phyloP scores from a whole-genome alignment of 2,888 invertebrate genomes.

The Hypomecis punctinalis region DNA sequence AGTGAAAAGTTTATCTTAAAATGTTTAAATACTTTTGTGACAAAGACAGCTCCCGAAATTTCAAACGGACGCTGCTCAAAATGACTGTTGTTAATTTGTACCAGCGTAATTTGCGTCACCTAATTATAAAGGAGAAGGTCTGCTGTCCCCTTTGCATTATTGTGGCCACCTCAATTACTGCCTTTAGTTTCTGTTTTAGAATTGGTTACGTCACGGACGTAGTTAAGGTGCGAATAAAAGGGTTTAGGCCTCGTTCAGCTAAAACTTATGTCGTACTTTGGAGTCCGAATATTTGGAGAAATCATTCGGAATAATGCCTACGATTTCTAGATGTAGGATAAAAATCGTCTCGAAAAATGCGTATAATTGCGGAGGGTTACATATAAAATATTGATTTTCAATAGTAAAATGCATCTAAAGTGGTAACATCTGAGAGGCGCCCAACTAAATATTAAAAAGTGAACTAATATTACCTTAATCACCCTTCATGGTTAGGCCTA shows the following conservation, averaged over 20 bases:
- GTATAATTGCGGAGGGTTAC: too few relatives aligned
- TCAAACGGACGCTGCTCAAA: slow-evolving; percentile 19
- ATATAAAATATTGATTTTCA: too few relatives aligned
- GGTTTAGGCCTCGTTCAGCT: neutral
- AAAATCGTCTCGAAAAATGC: too few relatives aligned
- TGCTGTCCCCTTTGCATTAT: slow-evolving; percentile 32
- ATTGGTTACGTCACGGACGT: slow-evolving; percentile 49
- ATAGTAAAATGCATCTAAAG: too few relatives aligned
- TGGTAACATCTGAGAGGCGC: too few relatives aligned
- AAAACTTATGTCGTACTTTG: neutral
- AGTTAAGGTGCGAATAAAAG: neutral
- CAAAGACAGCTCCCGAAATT: slow-evolving; percentile 10
- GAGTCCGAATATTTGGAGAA: too few relatives aligned
- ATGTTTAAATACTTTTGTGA: neutral
- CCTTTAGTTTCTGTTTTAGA: slow-evolving; percentile 54
- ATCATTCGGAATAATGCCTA: too few relatives aligned
- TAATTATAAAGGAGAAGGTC: slow-evolving; percentile 34
- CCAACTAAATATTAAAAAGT: too few relatives aligned
- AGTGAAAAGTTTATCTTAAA: neutral
- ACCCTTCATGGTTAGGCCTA: too few relatives aligned
- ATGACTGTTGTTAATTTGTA: slow-evolving; percentile 30
- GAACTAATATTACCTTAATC: too few relatives aligned
- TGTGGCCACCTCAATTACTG: slow-evolving; percentile 50
- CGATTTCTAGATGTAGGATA: too few relatives aligned
- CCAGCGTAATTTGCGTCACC: slow-evolving; percentile 30